Evolutionary conservation across 1,140 invertebrate species (phyloP), one percentile per base, ranked within the genome.

Genomic region (Nebria ingens): DNA sequence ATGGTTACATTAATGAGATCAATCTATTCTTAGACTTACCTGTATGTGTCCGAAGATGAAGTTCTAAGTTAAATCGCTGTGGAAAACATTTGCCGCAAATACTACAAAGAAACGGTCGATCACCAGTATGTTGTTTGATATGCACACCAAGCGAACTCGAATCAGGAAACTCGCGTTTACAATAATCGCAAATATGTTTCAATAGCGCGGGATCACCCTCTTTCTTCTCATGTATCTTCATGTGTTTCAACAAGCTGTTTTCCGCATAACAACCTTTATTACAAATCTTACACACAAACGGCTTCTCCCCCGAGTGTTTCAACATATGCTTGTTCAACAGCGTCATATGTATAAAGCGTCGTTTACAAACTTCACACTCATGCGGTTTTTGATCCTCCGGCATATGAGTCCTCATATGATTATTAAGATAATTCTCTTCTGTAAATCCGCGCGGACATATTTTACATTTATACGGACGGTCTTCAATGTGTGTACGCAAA

Each of bases 401-500:
- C 1, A 78, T 75, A 60, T 80, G 78, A n/a, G 74, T 76, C 15
- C 76, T 72, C 77, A 82, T 79, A 62, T 83, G 81, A 34, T 80
- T 71, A 55, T 77, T 77, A 23, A 84, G 59, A 19, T 73, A 74
- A 42, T 75, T 77, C 55, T 79, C 78, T 62, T 70, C 53, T 65
- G 73, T 63, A 66, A 69, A 56, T 65, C 68, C 64, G 64, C 70
- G 50, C 19, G 65, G 60, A 72, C 97, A 99, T 58, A 98, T 90
- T 72, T 98, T 95, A 76, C 97, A 99, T 11, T 92, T 91, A 68
- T 95, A 99, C 1, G 96, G 97, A 54, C 96, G 74, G 71, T 99
- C 97, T 72, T 99, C 93, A 2, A 97, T 99, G 69, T 99, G 97
- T 1, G 94, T 98, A 62, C 94, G 79, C 72, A 98, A 92, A 74